Percentiles rank a stretch among this genome's conserved stretches.
Evolutionary conservation across 1,140 invertebrate species (phyloP).

Genomic region (Babylonia areolata): DNA sequence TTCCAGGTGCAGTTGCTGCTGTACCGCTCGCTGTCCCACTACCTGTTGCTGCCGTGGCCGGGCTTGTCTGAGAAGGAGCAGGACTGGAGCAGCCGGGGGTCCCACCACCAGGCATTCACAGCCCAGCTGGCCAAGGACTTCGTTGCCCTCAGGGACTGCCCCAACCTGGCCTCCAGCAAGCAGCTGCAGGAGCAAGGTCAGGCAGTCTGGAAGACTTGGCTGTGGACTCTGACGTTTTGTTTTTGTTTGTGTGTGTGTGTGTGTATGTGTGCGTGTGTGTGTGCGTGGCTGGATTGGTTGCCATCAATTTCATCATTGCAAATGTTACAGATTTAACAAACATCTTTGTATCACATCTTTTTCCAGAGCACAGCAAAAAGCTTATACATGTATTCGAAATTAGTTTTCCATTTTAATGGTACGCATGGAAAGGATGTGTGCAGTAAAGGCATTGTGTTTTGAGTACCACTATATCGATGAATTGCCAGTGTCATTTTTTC

Average conservation of each 20-base stretch:
- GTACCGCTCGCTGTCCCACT: conserved; percentile 79
- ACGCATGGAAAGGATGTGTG: no score
- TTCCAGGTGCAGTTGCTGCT: conserved; percentile 78
- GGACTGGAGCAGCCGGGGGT: conserved; percentile 76
- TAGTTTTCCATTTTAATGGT: no score
- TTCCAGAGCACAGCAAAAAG: no score
- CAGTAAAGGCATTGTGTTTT: no score
- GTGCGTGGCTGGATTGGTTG: no score
- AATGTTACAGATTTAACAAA: not conserved
- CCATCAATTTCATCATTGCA: not conserved
- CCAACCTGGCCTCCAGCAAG: conserved; percentile 62
- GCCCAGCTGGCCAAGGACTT: conserved; percentile 72
- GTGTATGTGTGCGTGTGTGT: no score
- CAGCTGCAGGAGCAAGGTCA: conserved; percentile 71
- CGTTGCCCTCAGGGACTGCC: conserved; percentile 64
- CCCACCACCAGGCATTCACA: conserved; percentile 70
- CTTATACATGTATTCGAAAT: no score
- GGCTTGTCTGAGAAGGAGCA: conserved; percentile 75
- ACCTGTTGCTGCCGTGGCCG: conserved; percentile 79
- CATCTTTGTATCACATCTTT: no score
- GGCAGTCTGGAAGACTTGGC: conserved; percentile 10
- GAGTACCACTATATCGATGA: no score
- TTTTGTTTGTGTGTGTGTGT: not conserved
- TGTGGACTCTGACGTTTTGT: no score
- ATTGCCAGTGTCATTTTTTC: no score